Conservation (phyloP, 2,888 invertebrate genomes). For the Pasiphila rectangulata region DNA sequence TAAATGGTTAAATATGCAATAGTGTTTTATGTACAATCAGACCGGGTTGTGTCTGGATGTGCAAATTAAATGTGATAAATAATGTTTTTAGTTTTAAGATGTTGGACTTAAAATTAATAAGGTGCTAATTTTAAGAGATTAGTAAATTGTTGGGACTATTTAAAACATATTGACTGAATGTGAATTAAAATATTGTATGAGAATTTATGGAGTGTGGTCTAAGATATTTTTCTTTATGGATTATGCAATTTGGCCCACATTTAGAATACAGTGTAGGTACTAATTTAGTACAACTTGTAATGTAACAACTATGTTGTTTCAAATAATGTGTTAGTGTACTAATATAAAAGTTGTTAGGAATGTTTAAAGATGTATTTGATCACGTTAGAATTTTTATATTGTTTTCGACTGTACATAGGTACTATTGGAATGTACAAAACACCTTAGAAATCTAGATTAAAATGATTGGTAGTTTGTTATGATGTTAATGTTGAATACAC, state of each 20-base stretch:
- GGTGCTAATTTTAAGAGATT: constrained; percentile 59
- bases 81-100: constrained; percentile 40
- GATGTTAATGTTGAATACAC: constrained; percentile 26
- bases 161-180: constrained; percentile 28
- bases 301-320: constrained; percentile 78
- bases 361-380: constrained; percentile 15
- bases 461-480: constrained; percentile 13
- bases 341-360: constrained; percentile 9
- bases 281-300: constrained; percentile 70
- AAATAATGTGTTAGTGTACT: constrained; percentile 23
- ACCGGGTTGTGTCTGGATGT: constrained; percentile 59
- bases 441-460: constrained; percentile 22
- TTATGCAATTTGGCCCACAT: constrained; percentile 36
- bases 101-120: constrained; percentile 55
- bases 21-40: constrained; percentile 38
- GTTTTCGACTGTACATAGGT: constrained; percentile 28
- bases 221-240: constrained; percentile 33
- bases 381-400: constrained; percentile 24
- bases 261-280: constrained; percentile 62
- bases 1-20: constrained; percentile 35
- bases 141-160: constrained; percentile 27
- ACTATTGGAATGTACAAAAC: constrained; percentile 27
- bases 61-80: constrained; percentile 77
- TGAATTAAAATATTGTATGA: constrained; percentile 32
- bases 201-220: constrained; percentile 36